phyloP scores from a whole-genome alignment of 1,140 invertebrate genomes.

The Zaprionus vittiger region DNA sequence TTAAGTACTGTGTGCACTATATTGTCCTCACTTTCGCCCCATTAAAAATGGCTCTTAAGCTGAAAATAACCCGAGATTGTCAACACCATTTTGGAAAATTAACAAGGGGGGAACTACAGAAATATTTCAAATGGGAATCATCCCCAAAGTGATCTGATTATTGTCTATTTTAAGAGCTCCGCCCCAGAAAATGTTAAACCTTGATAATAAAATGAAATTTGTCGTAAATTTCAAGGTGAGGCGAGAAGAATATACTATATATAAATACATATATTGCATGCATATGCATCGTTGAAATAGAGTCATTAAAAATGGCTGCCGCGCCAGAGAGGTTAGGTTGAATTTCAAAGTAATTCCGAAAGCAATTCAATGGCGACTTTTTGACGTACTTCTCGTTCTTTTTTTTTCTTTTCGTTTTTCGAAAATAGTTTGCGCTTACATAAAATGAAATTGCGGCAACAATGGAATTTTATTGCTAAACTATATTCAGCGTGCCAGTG shows the following conservation, averaged over 20 bases:
- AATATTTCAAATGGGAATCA: conserved; percentile 12
- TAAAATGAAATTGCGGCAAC: conserved; percentile 61
- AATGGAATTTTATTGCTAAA: conserved; percentile 69
- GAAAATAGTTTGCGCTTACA: conserved; percentile 60
- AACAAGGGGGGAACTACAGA: conserved; percentile 30
- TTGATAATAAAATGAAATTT: conserved; percentile 59
- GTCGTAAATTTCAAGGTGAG: conserved; percentile 76
- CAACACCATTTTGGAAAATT: conserved; percentile 60
- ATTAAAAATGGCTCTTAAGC: conserved; percentile 32
- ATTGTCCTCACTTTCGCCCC: not conserved
- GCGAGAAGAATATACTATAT: conserved; percentile 8
- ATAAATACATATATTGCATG: conserved; percentile 6
- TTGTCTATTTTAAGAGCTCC: conserved; percentile 44
- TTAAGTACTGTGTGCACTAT: not conserved
- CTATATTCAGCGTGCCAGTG: conserved; percentile 20
- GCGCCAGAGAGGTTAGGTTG: conserved; percentile 1
- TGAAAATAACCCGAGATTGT: conserved; percentile 46
- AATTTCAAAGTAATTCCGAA: conserved; percentile 42
- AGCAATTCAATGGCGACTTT: conserved; percentile 40
- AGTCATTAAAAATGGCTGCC: conserved; percentile 62
- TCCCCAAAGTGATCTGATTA: conserved; percentile 30
- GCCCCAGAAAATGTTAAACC: conserved; percentile 39
- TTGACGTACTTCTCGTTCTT: conserved; percentile 13
- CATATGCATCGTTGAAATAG: conserved; percentile 21
- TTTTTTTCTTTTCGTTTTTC: conserved; percentile 24